phyloP scores from a whole-genome alignment of 2,888 invertebrate species.

The Eucriotettix oculatus region DNA sequence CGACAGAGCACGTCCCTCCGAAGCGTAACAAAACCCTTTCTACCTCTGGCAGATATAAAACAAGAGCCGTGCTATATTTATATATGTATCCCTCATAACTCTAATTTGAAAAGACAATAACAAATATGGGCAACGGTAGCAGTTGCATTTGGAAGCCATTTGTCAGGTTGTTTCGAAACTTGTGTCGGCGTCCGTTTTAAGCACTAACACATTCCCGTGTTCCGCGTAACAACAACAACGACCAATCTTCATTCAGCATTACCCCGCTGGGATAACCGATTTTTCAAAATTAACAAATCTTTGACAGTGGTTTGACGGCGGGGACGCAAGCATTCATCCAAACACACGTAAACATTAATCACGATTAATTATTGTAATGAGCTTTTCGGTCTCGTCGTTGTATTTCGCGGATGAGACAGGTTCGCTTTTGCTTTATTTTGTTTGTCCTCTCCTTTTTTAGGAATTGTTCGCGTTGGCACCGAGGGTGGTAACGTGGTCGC shows the following conservation, averaged over 20 bases:
- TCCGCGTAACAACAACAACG: slow-evolving; percentile 1
- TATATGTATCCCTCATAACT: neutral
- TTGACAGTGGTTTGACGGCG: slow-evolving; percentile 19
- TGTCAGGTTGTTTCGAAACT: neutral
- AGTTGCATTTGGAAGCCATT: slow-evolving; percentile 1
- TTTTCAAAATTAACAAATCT: slow-evolving; percentile 27
- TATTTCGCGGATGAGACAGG: slow-evolving; percentile 23
- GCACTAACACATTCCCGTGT: neutral
- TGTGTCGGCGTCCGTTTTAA: neutral
- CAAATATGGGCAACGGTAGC: neutral
- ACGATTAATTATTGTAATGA: slow-evolving; percentile 9
- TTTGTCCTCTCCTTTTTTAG: neutral
- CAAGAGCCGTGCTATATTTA: neutral
- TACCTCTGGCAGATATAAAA: neutral
- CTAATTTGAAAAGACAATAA: slow-evolving; percentile 2
- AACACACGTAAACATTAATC: slow-evolving; percentile 8
- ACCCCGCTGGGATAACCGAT: slow-evolving; percentile 16
- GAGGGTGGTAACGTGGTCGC: neutral
- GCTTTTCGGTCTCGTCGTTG: slow-evolving; percentile 1
- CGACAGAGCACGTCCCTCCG: too few relatives aligned
- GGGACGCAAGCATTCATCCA: neutral
- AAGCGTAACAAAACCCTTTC: neutral
- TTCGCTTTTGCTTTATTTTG: slow-evolving; percentile 14
- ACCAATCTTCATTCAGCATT: slow-evolving; percentile 10
- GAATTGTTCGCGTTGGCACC: neutral